Evolutionary conservation across 1,140 invertebrate genomes (phyloP).

Genomic region (Drosophila funebris): DNA sequence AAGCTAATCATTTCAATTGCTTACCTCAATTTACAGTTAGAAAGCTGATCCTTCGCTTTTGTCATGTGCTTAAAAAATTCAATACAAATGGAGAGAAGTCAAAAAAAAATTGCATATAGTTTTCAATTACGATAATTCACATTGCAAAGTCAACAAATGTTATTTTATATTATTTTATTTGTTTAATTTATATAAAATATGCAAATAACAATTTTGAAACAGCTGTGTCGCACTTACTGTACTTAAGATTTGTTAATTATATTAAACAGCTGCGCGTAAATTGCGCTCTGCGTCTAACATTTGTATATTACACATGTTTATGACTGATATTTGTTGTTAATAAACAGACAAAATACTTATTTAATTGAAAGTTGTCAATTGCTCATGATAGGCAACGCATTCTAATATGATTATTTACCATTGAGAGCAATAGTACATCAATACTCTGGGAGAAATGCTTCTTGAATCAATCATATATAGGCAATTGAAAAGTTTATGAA

Average conservation of each 20-base stretch:
- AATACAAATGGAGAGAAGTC: too few relatives aligned
- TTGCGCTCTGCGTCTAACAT: constrained; percentile 2
- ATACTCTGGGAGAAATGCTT: too few relatives aligned
- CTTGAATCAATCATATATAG: too few relatives aligned
- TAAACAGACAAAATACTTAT: constrained; percentile 13
- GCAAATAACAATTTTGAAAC: constrained; percentile 28
- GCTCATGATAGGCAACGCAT: too few relatives aligned
- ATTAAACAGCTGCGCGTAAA: constrained; percentile 42
- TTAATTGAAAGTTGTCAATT: not conserved
- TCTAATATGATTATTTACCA: too few relatives aligned
- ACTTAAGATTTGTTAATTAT: constrained; percentile 36
- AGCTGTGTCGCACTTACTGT: constrained; percentile 12
- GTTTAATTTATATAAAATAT: not conserved
- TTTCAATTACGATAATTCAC: too few relatives aligned
- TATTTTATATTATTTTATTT: too few relatives aligned
- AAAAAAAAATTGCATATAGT: too few relatives aligned
- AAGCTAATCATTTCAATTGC: constrained; percentile 22
- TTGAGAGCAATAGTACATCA: too few relatives aligned
- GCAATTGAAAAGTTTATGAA: too few relatives aligned
- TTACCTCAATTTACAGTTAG: not conserved
- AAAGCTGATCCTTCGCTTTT: not conserved
- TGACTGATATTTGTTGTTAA: not conserved
- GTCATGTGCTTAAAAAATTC: too few relatives aligned
- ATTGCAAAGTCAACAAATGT: too few relatives aligned
- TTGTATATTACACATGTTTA: not conserved